Base-by-base conservation (phyloP, 1,140 invertebrate species). In the Sinonovacula constricta region DNA sequence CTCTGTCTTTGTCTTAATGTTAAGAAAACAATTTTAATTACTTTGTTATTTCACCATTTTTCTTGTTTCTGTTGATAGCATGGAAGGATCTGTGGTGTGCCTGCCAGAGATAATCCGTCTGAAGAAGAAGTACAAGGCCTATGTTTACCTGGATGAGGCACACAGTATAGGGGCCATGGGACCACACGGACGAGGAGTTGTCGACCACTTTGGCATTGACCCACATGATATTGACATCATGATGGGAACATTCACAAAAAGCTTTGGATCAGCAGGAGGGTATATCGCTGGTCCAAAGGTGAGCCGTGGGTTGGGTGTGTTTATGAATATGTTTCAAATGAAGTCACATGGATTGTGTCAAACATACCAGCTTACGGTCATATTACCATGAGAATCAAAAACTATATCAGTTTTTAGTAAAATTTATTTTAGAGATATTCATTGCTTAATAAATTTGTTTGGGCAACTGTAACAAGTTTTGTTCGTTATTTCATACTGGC, bases 221-320 rank as follows among this genome's bases (percentile, higher is more conserved):
- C 95, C 97, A 0, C 93, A 92, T 31, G 96, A 99, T 86, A 93
- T 99, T 3, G 98, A 99, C 88, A 95, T 99, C 81, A 92, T 98
- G 28, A 99, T 99, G 98, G 98, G 98, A 65, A 97, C 96, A 5
- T 97, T 96, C 89, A 97, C 96, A 0, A 97, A 97, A 91, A 96
- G 95, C 90, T 99, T 99, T 92, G 97, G 96, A 57, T 95, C 96
- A 54, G 95, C 97, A 83, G 98, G 98, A 12, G 98, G 98, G 26
- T 99, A 99, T 90, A 96, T 99, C 79, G 98, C 95, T 14, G 97
- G 98, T 65, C 92, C 93, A 51, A 95, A 95, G 92, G 94, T 95
- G 65, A 53, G 45, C 7, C 0, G 15, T 26, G 22, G n/a, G n/a
- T n/a, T n/a, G n/a, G n/a, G n/a, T n/a, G n/a, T n/a, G n/a, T n/a